Evolutionary conservation across 2,113 vertebrate species (phyloP).

Genomic region (Leuciscus idus): DNA sequence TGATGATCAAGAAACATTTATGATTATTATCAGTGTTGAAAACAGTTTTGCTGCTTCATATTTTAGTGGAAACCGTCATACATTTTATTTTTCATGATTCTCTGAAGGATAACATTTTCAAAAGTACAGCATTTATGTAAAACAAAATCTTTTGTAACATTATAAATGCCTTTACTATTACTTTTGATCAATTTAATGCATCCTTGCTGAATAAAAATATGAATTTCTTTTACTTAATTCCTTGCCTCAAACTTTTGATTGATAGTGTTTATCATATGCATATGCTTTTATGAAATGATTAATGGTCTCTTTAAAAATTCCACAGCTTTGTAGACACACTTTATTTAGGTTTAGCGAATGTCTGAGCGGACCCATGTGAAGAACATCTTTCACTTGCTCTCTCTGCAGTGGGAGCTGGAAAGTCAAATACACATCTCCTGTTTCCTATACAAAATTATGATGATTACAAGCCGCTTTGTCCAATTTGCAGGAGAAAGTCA

Average conservation of each 20-base stretch:
- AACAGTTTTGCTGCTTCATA: neutral
- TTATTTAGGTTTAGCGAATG: conserved; percentile 5
- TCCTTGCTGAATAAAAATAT: neutral
- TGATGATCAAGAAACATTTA: neutral
- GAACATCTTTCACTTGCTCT: neutral
- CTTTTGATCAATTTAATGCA: neutral
- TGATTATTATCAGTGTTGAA: neutral
- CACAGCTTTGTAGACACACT: neutral
- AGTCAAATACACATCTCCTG: neutral
- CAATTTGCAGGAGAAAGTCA: conserved; percentile 10
- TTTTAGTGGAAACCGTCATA: neutral
- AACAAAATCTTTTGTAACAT: neutral
- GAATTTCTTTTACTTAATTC: neutral
- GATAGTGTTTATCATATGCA: neutral
- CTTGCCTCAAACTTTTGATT: neutral
- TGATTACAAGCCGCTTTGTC: neutral
- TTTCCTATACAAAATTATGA: neutral
- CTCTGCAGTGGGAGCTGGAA: neutral
- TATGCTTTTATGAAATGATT: neutral
- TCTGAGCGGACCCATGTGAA: conserved; percentile 19
- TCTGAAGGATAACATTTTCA: neutral
- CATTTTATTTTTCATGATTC: neutral
- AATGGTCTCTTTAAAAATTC: neutral
- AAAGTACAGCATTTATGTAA: neutral
- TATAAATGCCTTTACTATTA: neutral